Base-by-base conservation (phyloP, 2,888 invertebrate species). In the Catocala sponsa region DNA sequence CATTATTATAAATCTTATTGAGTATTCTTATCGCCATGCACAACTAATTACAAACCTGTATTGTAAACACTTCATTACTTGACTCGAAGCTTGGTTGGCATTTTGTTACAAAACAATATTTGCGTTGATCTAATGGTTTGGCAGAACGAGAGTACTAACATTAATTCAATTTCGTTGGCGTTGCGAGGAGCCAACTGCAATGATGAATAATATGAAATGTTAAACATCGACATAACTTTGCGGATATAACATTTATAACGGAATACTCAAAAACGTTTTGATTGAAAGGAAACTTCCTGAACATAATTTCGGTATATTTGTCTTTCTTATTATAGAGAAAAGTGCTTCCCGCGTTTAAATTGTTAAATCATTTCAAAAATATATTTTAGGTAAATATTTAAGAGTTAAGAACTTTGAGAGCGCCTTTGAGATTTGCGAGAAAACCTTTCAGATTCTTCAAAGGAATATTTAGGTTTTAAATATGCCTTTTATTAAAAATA, bases 121-220 rank as follows among this genome's bases (percentile, higher is more conserved):
- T 69, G n/a, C 48, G 6, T 52, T 43, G 47, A 44, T 11, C 10
- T 51, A 67, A 71, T 65, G 65, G 58, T 56, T 62, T 32, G 10
- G 33, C 38, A 54, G 12, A 63, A 62, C 10, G 44, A 48, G 12
- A 50, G 44, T 47, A 54, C 58, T 63, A 55, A 63, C 61, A 59
- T 64, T 62, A 60, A 75, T 66, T 70, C 48, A 64, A 63, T 60
- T 67, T 48, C 57, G 53, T 72, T 65, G 55, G 66, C 62, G 66
- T 62, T 50, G 43, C 44, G 44, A 58, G 48, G 49, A 60, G 42
- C 38, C 50, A 55, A 61, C 53, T 65, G 59, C 59, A 53, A 65
- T 62, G 53, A 68, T 63, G 59, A 68, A 66, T 65, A 63, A 55
- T 51, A 65, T 54, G 42, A 55, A 52, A 58, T 61, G 68, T 65